These are phyloP conservation scores for Halesus radiatus DNA, from an alignment of 1,140 invertebrate genomes.

Conservation along the genomic window DNA sequence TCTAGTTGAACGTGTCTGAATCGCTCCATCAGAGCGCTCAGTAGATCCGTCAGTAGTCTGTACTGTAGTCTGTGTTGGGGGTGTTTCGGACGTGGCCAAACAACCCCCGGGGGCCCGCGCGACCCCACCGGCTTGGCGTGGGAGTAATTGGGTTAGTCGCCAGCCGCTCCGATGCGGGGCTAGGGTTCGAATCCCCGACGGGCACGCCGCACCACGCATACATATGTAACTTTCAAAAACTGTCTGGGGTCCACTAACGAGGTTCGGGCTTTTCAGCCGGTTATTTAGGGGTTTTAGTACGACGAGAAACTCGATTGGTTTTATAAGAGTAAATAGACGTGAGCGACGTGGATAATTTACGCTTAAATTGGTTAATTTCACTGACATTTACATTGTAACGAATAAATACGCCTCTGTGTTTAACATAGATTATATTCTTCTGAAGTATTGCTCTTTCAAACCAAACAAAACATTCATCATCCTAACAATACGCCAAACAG, in stretches of 20 bases:
- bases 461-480: not conserved
- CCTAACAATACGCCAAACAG: not conserved
- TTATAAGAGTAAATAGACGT: conserved; percentile 9
- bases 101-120: conserved; percentile 44
- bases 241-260: conserved; percentile 43
- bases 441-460: not conserved
- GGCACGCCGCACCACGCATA: conserved; percentile 31
- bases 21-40: conserved; percentile 29
- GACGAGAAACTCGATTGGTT: conserved; percentile 24
- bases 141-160: conserved; percentile 56
- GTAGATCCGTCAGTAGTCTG: conserved; percentile 5
- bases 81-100: conserved; percentile 46
- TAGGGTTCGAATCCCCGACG: conserved; percentile 42
- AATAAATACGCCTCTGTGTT: no score
- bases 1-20: not conserved
- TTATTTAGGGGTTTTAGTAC: conserved; percentile 38
- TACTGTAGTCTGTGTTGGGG: not conserved
- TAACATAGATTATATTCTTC: no score
- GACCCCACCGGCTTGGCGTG: conserved; percentile 38
- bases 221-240: conserved; percentile 36
- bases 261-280: conserved; percentile 38
- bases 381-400: no score
- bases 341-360: not conserved
- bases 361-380: not conserved
- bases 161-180: conserved; percentile 27